Evolutionary conservation across 2,113 vertebrate species (phyloP).

Genomic region (Megalops atlanticus): DNA sequence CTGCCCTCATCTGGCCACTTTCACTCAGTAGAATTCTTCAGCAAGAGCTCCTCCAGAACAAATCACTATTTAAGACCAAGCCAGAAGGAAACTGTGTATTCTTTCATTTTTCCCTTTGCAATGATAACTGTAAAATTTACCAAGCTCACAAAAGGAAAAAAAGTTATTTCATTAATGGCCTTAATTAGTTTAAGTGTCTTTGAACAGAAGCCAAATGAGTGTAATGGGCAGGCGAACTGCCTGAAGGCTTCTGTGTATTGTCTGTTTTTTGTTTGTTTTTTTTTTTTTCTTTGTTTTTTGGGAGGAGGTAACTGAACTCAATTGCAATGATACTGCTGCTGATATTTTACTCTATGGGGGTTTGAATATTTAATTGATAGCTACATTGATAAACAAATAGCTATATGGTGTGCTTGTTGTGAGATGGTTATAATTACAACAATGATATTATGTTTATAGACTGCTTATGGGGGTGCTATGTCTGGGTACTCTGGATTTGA

Average conservation of each 20-base stretch:
- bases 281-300: constrained; percentile 53
- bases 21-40: constrained; percentile 57
- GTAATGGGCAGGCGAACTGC: constrained; percentile 66
- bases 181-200: constrained; percentile 81
- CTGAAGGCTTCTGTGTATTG: constrained; percentile 40
- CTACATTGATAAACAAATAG: constrained; percentile 69
- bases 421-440: constrained; percentile 60
- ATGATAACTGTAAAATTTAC: constrained; percentile 85
- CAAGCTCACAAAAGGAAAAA: constrained; percentile 76
- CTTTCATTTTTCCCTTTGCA: constrained; percentile 62
- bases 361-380: constrained; percentile 74
- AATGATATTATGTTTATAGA: constrained; percentile 46
- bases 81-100: constrained; percentile 69
- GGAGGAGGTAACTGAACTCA: constrained; percentile 55
- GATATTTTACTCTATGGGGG: constrained; percentile 65
- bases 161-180: constrained; percentile 84
- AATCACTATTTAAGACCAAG: constrained; percentile 75
- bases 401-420: constrained; percentile 51
- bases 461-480: constrained; percentile 10
- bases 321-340: constrained; percentile 62
- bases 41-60: constrained; percentile 61
- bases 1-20: constrained; percentile 83
- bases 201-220: constrained; percentile 76
- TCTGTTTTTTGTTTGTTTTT: no score
- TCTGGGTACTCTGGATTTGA: constrained; percentile 21